phyloP scores from a whole-genome alignment of 2,888 invertebrate genomes.

The Rhagonycha fulva region DNA sequence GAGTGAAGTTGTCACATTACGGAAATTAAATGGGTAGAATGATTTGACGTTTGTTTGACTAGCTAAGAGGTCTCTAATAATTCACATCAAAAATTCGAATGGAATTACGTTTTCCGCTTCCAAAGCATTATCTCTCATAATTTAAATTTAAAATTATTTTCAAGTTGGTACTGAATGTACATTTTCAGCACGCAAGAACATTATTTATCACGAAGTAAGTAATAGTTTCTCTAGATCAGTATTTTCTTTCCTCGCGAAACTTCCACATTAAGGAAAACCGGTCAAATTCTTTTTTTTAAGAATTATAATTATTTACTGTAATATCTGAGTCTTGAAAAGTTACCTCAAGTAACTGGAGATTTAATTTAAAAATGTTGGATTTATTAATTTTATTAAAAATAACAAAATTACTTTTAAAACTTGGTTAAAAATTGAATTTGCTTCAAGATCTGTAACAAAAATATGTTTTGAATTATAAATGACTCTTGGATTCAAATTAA shows the following conservation, averaged over 20 bases:
- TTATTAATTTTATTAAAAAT: no score
- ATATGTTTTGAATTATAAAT: background rate
- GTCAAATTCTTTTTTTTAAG: background rate
- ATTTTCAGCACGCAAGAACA: no score
- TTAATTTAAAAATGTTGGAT: no score
- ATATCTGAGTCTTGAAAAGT: no score
- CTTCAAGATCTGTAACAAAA: background rate
- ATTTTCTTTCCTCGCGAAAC: no score
- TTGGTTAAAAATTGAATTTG: background rate
- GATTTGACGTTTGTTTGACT: background rate
- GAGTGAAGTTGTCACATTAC: slow-evolving; percentile 19
- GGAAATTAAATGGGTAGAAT: slow-evolving; percentile 22
- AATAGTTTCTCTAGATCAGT: no score
- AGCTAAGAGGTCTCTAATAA: background rate
- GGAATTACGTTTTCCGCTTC: background rate
- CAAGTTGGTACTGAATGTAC: no score
- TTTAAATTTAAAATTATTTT: background rate
- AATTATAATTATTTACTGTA: no score
- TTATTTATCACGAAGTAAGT: no score
- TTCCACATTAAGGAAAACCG: no score
- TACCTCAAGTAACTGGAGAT: no score
- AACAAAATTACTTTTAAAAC: no score
- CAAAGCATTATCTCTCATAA: background rate
- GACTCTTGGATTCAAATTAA: background rate
- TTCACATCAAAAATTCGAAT: background rate